phyloP scores from a whole-genome alignment of 2,113 vertebrate genomes.

The Dipodomys stephensi region DNA sequence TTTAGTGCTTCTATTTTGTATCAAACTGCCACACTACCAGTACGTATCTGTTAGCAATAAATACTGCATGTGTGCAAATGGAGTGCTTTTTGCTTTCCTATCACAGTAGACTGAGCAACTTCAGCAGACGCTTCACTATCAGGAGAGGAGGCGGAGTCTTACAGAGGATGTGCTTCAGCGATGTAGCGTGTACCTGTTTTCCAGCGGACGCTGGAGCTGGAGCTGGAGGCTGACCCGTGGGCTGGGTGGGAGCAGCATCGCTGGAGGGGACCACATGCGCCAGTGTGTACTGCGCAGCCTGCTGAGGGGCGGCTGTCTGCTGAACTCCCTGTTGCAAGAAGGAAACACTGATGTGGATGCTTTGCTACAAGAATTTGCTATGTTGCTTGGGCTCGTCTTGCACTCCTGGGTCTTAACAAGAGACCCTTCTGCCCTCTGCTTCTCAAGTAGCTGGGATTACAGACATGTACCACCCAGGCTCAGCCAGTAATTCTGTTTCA shows the following conservation, averaged over 20 bases:
- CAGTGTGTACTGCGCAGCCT: slow-evolving; percentile 85
- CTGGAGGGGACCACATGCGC: slow-evolving; percentile 84
- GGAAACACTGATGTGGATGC: slow-evolving; percentile 58
- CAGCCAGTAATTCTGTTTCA: slow-evolving; percentile 50
- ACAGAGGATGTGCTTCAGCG: neutral
- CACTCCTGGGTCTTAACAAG: neutral
- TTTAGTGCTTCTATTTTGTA: neutral
- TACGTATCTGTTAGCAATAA: slow-evolving; percentile 23
- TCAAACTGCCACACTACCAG: too few species aligned
- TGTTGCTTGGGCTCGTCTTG: too few species aligned
- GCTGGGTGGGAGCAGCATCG: slow-evolving; percentile 80
- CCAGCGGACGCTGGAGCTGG: slow-evolving; percentile 86
- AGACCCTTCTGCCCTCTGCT: neutral
- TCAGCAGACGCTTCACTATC: slow-evolving; percentile 18
- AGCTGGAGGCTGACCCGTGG: slow-evolving; percentile 82
- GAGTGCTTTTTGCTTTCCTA: slow-evolving; percentile 21
- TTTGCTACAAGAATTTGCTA: neutral
- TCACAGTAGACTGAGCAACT: slow-evolving; percentile 22
- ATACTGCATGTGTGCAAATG: neutral
- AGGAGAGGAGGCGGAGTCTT: slow-evolving; percentile 60
- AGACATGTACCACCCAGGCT: neutral
- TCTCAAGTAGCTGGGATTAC: neutral
- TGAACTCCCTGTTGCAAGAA: slow-evolving; percentile 83
- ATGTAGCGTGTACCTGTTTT: slow-evolving; percentile 85
- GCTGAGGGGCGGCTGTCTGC: slow-evolving; percentile 84